Conservation (phyloP, 2,113 vertebrate species). For the Ictalurus furcatus region DNA sequence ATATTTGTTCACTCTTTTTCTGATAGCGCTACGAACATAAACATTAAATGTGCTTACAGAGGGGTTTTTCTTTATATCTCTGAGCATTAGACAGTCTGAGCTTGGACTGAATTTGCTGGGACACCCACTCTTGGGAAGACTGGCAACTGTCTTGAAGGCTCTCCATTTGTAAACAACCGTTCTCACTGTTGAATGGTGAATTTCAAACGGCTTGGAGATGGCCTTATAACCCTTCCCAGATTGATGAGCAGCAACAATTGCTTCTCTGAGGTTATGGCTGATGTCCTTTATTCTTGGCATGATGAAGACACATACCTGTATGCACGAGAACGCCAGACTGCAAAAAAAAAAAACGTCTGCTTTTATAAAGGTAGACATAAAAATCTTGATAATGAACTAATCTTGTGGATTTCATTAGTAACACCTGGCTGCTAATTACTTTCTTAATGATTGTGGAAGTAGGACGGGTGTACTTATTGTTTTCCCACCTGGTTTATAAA, state of each 20-base stretch:
- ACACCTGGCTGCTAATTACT: background rate
- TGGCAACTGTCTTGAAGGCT: background rate
- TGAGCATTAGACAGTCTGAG: background rate
- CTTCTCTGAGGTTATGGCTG: background rate
- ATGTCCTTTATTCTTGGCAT: background rate
- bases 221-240: conserved; percentile 2
- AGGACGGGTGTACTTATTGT: background rate
- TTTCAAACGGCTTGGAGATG: background rate
- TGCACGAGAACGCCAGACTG: background rate
- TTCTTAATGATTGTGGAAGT: background rate
- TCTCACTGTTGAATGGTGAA: background rate
- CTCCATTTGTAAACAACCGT: background rate
- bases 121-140: background rate
- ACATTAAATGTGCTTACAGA: background rate
- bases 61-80: background rate
- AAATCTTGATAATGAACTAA: background rate
- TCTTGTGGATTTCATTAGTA: background rate
- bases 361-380: background rate
- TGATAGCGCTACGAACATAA: background rate
- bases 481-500: background rate
- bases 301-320: background rate
- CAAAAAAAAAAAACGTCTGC: background rate
- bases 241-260: background rate
- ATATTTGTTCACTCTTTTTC: background rate
- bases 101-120: background rate